A percentile compares a stretch with the other conserved stretches of the same genome.
Conservation (phyloP, 2,888 invertebrate species). For the Stenodera caucasica region DNA sequence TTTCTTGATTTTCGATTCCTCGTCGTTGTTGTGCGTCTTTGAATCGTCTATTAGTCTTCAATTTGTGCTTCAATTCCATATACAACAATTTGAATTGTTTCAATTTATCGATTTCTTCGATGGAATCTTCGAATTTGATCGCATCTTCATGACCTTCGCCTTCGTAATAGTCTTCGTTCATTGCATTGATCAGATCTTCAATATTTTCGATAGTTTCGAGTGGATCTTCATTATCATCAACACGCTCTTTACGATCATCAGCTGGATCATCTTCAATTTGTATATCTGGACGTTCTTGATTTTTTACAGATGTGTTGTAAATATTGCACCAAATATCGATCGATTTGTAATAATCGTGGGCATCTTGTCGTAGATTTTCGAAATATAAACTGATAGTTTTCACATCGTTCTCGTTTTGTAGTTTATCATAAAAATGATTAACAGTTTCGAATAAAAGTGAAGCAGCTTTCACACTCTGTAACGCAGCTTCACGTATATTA, state of each 20-base stretch:
- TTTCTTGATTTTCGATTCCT: background rate
- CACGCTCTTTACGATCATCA: too few relatives aligned
- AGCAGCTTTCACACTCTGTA: background rate
- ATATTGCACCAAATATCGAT: background rate
- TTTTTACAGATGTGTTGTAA: background rate
- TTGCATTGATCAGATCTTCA: background rate
- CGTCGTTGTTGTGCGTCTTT: background rate
- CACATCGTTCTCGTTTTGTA: background rate
- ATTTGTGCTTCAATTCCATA: background rate
- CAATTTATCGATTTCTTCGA: background rate
- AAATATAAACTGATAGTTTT: background rate
- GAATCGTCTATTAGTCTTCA: background rate
- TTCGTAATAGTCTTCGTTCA: background rate
- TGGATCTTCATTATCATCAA: too few relatives aligned
- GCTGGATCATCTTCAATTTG: background rate
- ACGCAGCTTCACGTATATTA: background rate
- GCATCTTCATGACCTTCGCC: background rate
- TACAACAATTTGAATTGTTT: conserved; percentile 1
- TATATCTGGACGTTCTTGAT: background rate
- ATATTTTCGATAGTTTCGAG: background rate
- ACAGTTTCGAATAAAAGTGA: background rate
- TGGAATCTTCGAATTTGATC: background rate
- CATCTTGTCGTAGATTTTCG: background rate
- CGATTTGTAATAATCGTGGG: background rate
- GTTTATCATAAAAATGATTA: background rate